phyloP scores from a whole-genome alignment of 2,888 invertebrate genomes.

The Eulithis prunata region DNA sequence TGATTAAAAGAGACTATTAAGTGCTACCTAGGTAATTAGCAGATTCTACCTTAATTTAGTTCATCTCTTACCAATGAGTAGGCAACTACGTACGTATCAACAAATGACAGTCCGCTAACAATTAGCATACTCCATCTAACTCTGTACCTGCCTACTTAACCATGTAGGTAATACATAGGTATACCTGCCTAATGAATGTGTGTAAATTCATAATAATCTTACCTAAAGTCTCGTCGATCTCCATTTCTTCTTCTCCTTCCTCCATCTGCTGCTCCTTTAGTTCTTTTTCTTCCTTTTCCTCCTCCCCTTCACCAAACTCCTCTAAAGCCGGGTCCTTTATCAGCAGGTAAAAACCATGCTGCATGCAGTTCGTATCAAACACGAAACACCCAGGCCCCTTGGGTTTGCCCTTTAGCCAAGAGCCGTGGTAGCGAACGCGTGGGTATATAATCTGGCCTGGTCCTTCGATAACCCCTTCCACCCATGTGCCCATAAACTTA shows the following conservation, averaged over 20 bases:
- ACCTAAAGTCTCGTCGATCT: conserved; percentile 72
- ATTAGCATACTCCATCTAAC: too few species aligned
- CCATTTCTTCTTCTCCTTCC: conserved; percentile 64
- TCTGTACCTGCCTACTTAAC: not conserved
- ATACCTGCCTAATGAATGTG: not conserved
- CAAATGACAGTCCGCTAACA: too few species aligned
- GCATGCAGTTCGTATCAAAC: conserved; percentile 90
- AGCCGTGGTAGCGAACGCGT: conserved; percentile 88
- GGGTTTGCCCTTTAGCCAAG: conserved; percentile 88
- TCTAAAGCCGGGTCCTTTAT: conserved; percentile 79
- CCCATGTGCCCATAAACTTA: conserved; percentile 90
- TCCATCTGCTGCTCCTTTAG: conserved; percentile 73
- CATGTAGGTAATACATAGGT: too few species aligned
- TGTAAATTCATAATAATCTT: conserved; percentile 17
- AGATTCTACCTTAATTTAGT: too few species aligned
- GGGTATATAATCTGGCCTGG: conserved; percentile 89
- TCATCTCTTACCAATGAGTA: too few species aligned
- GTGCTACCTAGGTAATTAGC: too few species aligned
- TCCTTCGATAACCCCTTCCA: conserved; percentile 89
- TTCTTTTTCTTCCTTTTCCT: conserved; percentile 70
- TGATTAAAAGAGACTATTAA: too few species aligned
- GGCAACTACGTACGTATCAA: too few species aligned
- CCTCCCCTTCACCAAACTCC: conserved; percentile 73
- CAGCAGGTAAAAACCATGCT: conserved; percentile 88
- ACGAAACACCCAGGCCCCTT: conserved; percentile 90